Percentiles rank a stretch among this genome's conserved stretches.
Evolutionary conservation across 1,140 invertebrate species (phyloP).

Genomic region (Hylaeus anthracinus): DNA sequence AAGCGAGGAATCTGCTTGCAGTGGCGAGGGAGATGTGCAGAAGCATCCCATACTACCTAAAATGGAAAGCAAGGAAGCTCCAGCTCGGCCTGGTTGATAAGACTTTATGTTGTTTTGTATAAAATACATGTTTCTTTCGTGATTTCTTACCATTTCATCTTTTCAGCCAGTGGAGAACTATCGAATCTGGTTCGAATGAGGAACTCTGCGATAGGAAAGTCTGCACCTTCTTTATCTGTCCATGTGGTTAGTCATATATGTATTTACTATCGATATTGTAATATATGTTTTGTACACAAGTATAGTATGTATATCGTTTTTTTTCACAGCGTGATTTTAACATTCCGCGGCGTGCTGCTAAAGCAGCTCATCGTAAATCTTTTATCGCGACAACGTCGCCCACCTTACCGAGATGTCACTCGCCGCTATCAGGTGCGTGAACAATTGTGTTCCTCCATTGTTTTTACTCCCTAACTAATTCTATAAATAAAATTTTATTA

Average conservation of each 20-base stretch:
- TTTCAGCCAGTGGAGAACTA: slow-evolving; percentile 78
- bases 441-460: neutral
- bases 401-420: slow-evolving; percentile 90
- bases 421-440: slow-evolving; percentile 84
- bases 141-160: slow-evolving; percentile 17
- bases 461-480: neutral
- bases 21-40: slow-evolving; percentile 62
- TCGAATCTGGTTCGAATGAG: slow-evolving; percentile 94
- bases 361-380: slow-evolving; percentile 85
- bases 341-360: slow-evolving; percentile 78
- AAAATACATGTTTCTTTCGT: neutral
- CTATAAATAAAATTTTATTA: neutral
- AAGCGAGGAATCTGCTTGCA: slow-evolving; percentile 67
- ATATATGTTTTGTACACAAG: slow-evolving; percentile 12
- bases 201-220: slow-evolving; percentile 93
- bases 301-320: slow-evolving; percentile 17
- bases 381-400: slow-evolving; percentile 86
- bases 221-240: slow-evolving; percentile 92
- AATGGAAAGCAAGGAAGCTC: slow-evolving; percentile 77
- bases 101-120: slow-evolving; percentile 3
- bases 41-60: slow-evolving; percentile 63
- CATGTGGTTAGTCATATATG: slow-evolving; percentile 85
- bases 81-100: slow-evolving; percentile 73
- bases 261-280: neutral
- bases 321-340: slow-evolving; percentile 82